A percentile compares a stretch with the other conserved stretches of the same genome.
Evolutionary conservation across 2,113 vertebrate genomes (phyloP).

Genomic region (Cheirogaleus medius): DNA sequence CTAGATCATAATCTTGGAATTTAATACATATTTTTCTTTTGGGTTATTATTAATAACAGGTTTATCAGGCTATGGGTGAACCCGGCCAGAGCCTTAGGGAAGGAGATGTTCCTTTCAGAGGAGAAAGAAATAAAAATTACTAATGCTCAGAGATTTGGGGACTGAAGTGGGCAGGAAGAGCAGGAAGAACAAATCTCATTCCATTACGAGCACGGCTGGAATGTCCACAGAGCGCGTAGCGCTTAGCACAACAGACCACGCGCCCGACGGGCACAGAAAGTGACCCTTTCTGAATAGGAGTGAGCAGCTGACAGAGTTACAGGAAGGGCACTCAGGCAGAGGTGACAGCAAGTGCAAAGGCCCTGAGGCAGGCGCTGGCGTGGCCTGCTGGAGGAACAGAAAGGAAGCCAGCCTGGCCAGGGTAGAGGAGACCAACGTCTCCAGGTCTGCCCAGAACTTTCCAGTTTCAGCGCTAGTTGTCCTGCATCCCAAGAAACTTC

Average conservation of each 20-base stretch:
- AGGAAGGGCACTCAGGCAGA: background rate
- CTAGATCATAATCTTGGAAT: background rate
- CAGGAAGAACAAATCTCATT: background rate
- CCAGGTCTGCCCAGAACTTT: background rate
- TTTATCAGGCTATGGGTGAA: background rate
- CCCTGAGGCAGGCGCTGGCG: background rate
- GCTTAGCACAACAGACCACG: too few relatives aligned
- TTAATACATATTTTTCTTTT: background rate
- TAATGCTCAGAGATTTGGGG: background rate
- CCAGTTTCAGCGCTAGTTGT: background rate
- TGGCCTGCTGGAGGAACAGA: background rate
- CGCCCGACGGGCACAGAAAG: background rate
- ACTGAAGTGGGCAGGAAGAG: background rate
- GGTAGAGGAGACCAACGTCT: background rate
- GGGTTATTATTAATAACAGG: background rate
- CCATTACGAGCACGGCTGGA: background rate
- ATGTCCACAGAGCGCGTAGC: background rate
- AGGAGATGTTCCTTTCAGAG: slow-evolving; percentile 4
- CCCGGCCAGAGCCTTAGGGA: background rate
- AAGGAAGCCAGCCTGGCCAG: background rate
- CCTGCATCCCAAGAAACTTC: background rate
- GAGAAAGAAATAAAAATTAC: slow-evolving; percentile 27
- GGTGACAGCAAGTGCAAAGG: background rate
- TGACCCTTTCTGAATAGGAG: background rate
- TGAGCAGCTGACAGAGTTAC: too few relatives aligned